A percentile compares a stretch with the other conserved stretches of the same genome.
Evolutionary conservation across 2,797 vertebrate species (phyloP).

Genomic region (Moxostoma hubbsi): DNA sequence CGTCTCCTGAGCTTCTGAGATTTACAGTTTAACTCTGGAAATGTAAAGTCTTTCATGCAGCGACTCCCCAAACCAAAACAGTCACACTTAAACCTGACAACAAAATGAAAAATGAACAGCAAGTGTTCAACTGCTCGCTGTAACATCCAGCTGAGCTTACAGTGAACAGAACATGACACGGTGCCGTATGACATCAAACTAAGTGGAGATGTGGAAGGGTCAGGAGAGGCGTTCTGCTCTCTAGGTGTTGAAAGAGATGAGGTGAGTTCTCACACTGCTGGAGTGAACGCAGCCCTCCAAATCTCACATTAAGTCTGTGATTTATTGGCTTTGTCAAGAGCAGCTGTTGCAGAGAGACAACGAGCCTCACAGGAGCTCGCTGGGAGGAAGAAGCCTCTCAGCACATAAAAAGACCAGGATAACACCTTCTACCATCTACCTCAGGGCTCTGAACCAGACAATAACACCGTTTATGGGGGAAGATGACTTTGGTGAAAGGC

Average conservation of each 20-base stretch:
- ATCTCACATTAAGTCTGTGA: constrained; percentile 47
- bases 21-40: no score
- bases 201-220: neutral
- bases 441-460: constrained; percentile 14
- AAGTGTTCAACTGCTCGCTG: constrained; percentile 26
- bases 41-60: constrained; percentile 26
- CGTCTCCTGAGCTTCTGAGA: no score
- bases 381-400: constrained; percentile 47
- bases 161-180: constrained; percentile 23
- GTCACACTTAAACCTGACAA: constrained; percentile 28
- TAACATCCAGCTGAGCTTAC: constrained; percentile 29
- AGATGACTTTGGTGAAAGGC: neutral
- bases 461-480: neutral
- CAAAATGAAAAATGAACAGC: constrained; percentile 28
- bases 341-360: constrained; percentile 60
- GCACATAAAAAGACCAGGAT: constrained; percentile 37
- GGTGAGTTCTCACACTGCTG: constrained; percentile 27
- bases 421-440: neutral
- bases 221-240: neutral
- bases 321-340: constrained; percentile 61
- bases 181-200: constrained; percentile 10
- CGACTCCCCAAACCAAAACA: neutral
- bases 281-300: constrained; percentile 27
- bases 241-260: constrained; percentile 26
- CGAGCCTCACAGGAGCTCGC: constrained; percentile 47